Conservation (phyloP, 2,888 invertebrate genomes). For the Cheilosia vernalis region DNA sequence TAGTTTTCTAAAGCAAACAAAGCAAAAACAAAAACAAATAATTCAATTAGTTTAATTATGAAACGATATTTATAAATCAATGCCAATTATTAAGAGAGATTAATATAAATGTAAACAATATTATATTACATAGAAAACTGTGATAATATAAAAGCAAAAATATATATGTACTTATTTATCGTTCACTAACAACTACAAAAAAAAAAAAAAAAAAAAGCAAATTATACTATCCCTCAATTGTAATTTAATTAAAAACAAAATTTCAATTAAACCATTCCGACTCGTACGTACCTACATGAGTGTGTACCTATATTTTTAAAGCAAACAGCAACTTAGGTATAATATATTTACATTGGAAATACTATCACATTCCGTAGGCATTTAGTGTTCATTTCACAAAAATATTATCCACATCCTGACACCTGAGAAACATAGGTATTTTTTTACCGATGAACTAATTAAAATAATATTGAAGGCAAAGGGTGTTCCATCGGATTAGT, state of each 20-base stretch:
- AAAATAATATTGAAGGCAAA: no score
- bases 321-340: conserved; percentile 10
- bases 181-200: conserved; percentile 17
- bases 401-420: no score
- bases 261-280: conserved; percentile 45
- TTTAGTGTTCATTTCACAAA: conserved; percentile 41
- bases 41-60: conserved; percentile 34
- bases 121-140: conserved; percentile 71
- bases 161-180: conserved; percentile 32
- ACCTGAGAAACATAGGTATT: no score
- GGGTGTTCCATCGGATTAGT: no score
- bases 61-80: conserved; percentile 42
- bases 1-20: conserved; percentile 1
- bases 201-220: conserved; percentile 1
- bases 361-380: conserved; percentile 25
- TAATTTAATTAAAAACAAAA: conserved; percentile 39
- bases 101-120: conserved; percentile 33
- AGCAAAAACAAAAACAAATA: conserved; percentile 5
- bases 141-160: conserved; percentile 67
- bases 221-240: conserved; percentile 43
- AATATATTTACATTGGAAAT: conserved; percentile 21
- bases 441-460: no score
- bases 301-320: conserved; percentile 53
- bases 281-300: conserved; percentile 25
- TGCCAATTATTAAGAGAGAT: conserved; percentile 54